Base-by-base conservation (phyloP, 2,797 vertebrate species). In the Bufotes viridis region DNA sequence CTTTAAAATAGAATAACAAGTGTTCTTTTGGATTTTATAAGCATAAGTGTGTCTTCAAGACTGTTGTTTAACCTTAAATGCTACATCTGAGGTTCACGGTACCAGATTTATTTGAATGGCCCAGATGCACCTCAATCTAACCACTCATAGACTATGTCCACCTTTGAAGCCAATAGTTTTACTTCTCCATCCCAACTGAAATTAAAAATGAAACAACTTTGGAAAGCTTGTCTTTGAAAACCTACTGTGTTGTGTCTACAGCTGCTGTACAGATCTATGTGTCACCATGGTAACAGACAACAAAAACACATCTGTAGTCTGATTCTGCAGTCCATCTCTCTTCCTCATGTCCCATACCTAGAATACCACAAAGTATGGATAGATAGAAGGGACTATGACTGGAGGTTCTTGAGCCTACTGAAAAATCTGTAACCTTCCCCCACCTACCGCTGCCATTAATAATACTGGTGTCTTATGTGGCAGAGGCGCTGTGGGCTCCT, bases 21-120 rank as follows among this genome's bases (percentile, higher is more conserved):
- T 74, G 67, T 82, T 55, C 80, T 76, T 81, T 87, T 81, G 69
- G 67, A 75, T 58, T n/a, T 60, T 53, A 34, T 18, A 72, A 51
- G 34, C 15, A 60, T 17, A 74, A 11, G 17, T 24, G 57, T 29
- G 12, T 24, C 51, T 81, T 84, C 8, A 26, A 26, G 51, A 3
- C 6, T 72, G 20, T 13, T 29, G 1, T 26, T 29, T 79, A 42
- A 63, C 78, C 55, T 63, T 63, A n/a, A 81, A 80, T 29, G 76
- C 22, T 78, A 60, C 34, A 13, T 18, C 22, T 26, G 9, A 20
- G 65, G n/a, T 42, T 26, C 60, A 15, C 51, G 17, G 22, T 57
- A 57, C 2, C 13, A 26, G 69, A 0, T 69, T 69, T 34, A 18
- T 70, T 17, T 29, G 17, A 14, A 70, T 15, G 29, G 12, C 7